Evolutionary conservation across 2,113 vertebrate genomes (phyloP), one percentile per base, ranked within the genome.

Genomic region (Hylia prasina): DNA sequence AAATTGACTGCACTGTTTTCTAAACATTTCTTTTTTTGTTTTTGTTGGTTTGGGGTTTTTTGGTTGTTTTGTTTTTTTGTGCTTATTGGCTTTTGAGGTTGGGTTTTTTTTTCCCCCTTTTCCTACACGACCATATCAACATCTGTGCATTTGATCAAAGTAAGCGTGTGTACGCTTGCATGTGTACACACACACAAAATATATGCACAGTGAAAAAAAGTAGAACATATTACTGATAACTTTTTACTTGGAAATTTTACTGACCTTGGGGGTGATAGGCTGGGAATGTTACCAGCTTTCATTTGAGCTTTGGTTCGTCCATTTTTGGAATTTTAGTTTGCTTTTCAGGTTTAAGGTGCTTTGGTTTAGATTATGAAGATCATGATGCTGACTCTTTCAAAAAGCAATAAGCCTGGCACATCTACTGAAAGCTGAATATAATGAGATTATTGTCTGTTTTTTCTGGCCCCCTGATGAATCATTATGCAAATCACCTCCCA

Each of bases 401-500:
- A 93, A 28, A 80, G 39, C 75, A 94, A 6, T 21, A 85, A 76
- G 40, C 21, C 22, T 79, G 48, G 31, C 40, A 60, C 11, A 12
- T 82, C 65, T 69, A 56, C 23, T 65, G 54, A 72, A 85, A 66
- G 50, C 35, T 93, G 82, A 88, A 47, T 35, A 76, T 42, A 69
- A 89, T 77, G 39, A 91, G 54, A 82, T 44, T 44, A 69, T 1
- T 76, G 33, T 81, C 70, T 78, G 48, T 22, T 91, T 94, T n/a
- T 87, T 48, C 81, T 85, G 78, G 50, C 17, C 33, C 37, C 63
- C 51, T 58, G 54, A 90, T 90, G 71, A 95, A 94, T 88, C 63
- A 66, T 64, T 84, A 95, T 66, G 87, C 48, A 93, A 90, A 95
- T 90, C 13, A 51, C 60, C 73, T 88, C 79, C 87, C 90, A 90